Percentiles rank a stretch among this genome's conserved stretches.
Conservation (phyloP, 1,140 invertebrate genomes). For the Macrobrachium rosenbergii region DNA sequence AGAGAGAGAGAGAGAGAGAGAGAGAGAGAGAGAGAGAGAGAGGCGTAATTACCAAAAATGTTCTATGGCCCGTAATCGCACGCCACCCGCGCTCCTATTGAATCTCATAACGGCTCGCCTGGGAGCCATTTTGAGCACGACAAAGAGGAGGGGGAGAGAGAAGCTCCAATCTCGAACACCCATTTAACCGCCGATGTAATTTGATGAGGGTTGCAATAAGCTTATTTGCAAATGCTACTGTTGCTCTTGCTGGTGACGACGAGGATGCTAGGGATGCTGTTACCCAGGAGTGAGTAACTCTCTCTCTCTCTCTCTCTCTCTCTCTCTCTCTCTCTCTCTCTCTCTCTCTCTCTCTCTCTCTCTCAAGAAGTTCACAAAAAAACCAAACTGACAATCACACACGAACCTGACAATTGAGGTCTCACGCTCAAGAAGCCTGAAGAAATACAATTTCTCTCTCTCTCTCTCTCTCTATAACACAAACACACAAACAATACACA, state of each 20-base stretch:
- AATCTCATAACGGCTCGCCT: constrained; percentile 19
- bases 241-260: not conserved
- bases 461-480: too few relatives aligned
- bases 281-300: not conserved
- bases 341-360: too few relatives aligned
- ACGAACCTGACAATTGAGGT: too few relatives aligned
- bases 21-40: not conserved
- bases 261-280: too few relatives aligned
- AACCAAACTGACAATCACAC: too few relatives aligned
- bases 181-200: constrained; percentile 43
- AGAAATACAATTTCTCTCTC: too few relatives aligned
- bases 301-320: not conserved
- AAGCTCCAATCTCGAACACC: constrained; percentile 37
- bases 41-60: constrained; percentile 35
- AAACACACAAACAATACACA: too few relatives aligned
- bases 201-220: constrained; percentile 42
- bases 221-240: constrained; percentile 15
- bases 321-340: too few relatives aligned
- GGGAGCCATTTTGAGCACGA: constrained; percentile 27
- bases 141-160: not conserved
- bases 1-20: constrained; percentile 2
- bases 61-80: constrained; percentile 17
- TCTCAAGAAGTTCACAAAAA: too few relatives aligned
- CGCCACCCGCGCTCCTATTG: constrained; percentile 23
- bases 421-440: too few relatives aligned